Conservation (phyloP, 1,140 invertebrate species). For the Ips typographus region DNA sequence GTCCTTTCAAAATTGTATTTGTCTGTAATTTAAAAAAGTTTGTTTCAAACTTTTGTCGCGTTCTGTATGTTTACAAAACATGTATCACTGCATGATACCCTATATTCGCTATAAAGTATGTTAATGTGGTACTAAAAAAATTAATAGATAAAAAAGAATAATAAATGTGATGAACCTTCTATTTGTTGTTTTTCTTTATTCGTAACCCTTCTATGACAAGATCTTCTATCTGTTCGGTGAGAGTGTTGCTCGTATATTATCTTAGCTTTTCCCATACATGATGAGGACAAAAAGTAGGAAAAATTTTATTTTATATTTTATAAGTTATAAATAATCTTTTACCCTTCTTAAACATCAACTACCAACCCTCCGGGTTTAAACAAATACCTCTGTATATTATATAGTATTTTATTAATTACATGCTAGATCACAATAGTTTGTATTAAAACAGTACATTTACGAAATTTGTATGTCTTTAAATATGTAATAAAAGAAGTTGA, state of each 20-base stretch:
- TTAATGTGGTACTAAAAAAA: no score
- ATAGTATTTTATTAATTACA: slow-evolving; percentile 6
- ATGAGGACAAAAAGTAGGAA: neutral
- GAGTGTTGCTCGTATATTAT: neutral
- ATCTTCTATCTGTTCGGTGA: neutral
- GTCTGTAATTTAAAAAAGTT: no score
- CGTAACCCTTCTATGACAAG: no score
- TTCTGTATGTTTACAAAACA: no score
- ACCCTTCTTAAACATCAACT: neutral
- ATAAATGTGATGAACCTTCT: no score
- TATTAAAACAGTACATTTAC: slow-evolving; percentile 6
- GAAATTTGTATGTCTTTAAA: neutral
- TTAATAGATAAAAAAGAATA: no score
- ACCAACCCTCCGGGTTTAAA: no score
- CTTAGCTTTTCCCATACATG: neutral
- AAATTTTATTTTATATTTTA: neutral
- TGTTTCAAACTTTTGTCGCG: no score
- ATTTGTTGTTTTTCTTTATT: no score
- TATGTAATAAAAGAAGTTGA: neutral
- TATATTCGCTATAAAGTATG: no score
- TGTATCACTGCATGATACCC: no score
- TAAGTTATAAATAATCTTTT: neutral
- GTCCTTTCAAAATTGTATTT: no score
- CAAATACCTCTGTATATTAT: neutral
- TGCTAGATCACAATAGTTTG: slow-evolving; percentile 58